Conservation (phyloP, 2,888 invertebrate species). For the Drosophila imparisetae region DNA sequence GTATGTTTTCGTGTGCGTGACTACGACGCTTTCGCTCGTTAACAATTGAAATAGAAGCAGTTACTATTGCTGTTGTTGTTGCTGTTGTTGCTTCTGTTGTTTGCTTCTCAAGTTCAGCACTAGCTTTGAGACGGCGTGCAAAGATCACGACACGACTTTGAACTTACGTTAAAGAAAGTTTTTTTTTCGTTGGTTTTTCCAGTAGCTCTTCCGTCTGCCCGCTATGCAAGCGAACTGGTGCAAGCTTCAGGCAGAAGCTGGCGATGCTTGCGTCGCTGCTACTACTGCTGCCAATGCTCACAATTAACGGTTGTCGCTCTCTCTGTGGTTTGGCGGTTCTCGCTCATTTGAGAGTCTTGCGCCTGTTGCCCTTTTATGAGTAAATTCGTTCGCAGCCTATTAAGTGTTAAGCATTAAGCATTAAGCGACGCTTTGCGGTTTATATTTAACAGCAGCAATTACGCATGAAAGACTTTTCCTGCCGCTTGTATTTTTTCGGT, state of each 20-base stretch:
- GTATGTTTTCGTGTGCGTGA: constrained; percentile 49
- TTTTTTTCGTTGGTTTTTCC: constrained; percentile 52
- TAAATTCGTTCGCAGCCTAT: constrained; percentile 63
- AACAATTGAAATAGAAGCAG: constrained; percentile 81
- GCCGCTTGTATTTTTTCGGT: constrained; percentile 15
- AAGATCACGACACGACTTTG: constrained; percentile 64
- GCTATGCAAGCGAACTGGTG: constrained; percentile 56
- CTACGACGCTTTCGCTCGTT: constrained; percentile 84
- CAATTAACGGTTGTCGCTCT: constrained; percentile 67
- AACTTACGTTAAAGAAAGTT: constrained; percentile 69
- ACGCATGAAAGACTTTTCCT: constrained; percentile 27
- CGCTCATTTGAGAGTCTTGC: constrained; percentile 66
- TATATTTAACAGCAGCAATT: constrained; percentile 43
- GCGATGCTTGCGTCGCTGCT: constrained; percentile 24
- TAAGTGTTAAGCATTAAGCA: constrained; percentile 55
- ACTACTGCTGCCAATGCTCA: constrained; percentile 36
- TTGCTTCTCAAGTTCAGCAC: constrained; percentile 65
- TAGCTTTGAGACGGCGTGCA: constrained; percentile 56
- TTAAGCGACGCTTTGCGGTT: constrained; percentile 52
- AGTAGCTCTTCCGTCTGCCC: constrained; percentile 38
- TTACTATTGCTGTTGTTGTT: constrained; percentile 34
- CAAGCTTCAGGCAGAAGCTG: constrained; percentile 36
- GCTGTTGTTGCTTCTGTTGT: constrained; percentile 19
- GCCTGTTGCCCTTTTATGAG: constrained; percentile 67
- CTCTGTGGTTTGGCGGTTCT: constrained; percentile 28